These are phyloP conservation scores for Bombus soroeensis DNA, from an alignment of 1,140 invertebrate species.

Conservation along the genomic window DNA sequence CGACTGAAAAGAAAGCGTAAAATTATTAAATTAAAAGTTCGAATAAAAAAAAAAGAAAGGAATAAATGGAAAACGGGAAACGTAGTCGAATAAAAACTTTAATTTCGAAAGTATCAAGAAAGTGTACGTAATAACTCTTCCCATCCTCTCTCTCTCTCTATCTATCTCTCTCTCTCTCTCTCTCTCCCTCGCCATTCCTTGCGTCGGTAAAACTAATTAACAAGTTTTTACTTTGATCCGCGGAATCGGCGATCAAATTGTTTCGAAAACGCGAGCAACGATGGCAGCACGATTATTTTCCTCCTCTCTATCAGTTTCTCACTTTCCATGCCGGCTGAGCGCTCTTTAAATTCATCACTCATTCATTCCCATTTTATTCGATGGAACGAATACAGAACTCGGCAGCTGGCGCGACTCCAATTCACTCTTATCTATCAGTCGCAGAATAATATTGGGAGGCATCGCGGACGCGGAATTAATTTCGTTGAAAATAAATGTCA, in stretches of 20 bases:
- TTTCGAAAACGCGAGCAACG: slow-evolving; percentile 8
- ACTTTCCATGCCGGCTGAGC: slow-evolving; percentile 43
- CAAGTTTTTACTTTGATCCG: not conserved
- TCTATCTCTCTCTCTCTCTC: not conserved
- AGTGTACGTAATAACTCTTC: not conserved
- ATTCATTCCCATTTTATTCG: slow-evolving; percentile 64
- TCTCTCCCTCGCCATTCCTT: not conserved
- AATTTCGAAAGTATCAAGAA: not conserved
- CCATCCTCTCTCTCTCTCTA: not conserved
- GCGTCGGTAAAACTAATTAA: slow-evolving; percentile 16
- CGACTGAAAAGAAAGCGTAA: not conserved
- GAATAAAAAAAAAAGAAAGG: too few species aligned
- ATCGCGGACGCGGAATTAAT: slow-evolving; percentile 61
- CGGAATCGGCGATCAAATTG: not conserved
- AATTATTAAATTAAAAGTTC: slow-evolving; percentile 4
- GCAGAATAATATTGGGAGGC: slow-evolving; percentile 58
- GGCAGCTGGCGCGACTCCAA: slow-evolving; percentile 63
- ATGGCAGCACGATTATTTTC: slow-evolving; percentile 15
- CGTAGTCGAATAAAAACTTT: not conserved
- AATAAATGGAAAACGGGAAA: not conserved
- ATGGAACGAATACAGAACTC: slow-evolving; percentile 58
- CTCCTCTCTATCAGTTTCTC: slow-evolving; percentile 20
- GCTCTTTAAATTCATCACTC: slow-evolving; percentile 66
- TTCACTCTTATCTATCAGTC: slow-evolving; percentile 67
- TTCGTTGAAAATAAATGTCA: slow-evolving; percentile 50